Evolutionary conservation across 2,797 vertebrate species (phyloP), one percentile per base, ranked within the genome.

Genomic region (Salarias fasciatus): DNA sequence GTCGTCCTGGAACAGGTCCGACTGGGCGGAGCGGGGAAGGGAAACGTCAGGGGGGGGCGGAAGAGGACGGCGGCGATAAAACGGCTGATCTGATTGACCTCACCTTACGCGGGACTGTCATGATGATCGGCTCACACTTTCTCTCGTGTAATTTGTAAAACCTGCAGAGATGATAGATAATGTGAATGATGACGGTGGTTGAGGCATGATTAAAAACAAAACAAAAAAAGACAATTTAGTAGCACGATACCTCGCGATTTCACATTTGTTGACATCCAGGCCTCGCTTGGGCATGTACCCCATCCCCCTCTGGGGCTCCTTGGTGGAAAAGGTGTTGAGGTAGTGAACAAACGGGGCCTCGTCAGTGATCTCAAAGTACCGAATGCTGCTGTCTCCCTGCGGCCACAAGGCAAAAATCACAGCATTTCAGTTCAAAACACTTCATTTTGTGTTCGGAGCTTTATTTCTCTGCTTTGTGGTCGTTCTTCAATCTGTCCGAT

Each of bases 231-330:
- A 33, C 4, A 33, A 8, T n/a, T n/a, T n/a, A 33, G 33, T 33
- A 31, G 8, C 8, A 35, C 2, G 35, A 2, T 35, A 99, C 98
- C 98, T 97, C 82, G 97, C 95, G 9, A 99, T 99, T 93, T 99
- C 98, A 72, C 98, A 99, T 87, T 98, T 99, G 95, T 98, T 98
- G 71, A 99, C 97, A 0, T 99, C 97, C 2, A 99, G 93, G 33
- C 97, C 98, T 78, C 97, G 87, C 80, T 99, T 99, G 68, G 96
- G 95, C 98, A 99, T 99, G 91, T 95, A 98, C 0, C 98, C 98
- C 98, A 99, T 98, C n/a, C 98, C 97, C 77, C 98, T 90, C 92
- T 99, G 98, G 3, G 98, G 97, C 88, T 99, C 97, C 85, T 99
- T 99, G 90, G 95, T 98, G 91, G 95, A 95, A 83, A 98, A 99